Evolutionary conservation across 2,888 invertebrate species (phyloP).

Genomic region (Drosophila recens): DNA sequence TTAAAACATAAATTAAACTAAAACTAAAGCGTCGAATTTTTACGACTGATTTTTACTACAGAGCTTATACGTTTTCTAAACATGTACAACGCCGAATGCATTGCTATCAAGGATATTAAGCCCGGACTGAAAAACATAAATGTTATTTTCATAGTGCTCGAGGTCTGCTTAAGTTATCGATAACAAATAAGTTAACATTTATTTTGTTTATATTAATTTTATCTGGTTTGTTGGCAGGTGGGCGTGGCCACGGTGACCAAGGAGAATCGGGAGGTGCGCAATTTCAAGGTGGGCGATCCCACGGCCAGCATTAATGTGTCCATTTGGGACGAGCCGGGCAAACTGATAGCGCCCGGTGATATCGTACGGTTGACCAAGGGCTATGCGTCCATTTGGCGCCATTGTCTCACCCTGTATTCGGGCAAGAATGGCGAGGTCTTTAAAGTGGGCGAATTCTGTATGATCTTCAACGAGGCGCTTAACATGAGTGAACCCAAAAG

Average conservation of each 20-base stretch:
- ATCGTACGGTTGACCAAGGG: slow-evolving; percentile 95
- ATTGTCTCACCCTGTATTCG: slow-evolving; percentile 95
- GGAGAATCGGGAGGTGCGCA: slow-evolving; percentile 97
- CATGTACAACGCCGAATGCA: slow-evolving; percentile 83
- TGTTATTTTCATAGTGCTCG: slow-evolving; percentile 96
- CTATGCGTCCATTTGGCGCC: slow-evolving; percentile 95
- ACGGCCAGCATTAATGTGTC: slow-evolving; percentile 94
- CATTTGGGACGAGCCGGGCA: slow-evolving; percentile 98
- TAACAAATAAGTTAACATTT: too few species aligned
- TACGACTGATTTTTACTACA: not conserved
- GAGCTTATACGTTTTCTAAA: not conserved
- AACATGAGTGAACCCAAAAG: slow-evolving; percentile 97
- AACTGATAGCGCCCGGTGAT: slow-evolving; percentile 94
- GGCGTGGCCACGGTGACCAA: slow-evolving; percentile 95
- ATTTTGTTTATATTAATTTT: slow-evolving; percentile 8
- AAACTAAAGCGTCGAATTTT: not conserved
- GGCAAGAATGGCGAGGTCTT: slow-evolving; percentile 97
- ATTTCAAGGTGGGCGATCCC: slow-evolving; percentile 96
- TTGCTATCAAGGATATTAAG: slow-evolving; percentile 89
- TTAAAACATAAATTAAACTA: slow-evolving; percentile 18
- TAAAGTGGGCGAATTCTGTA: slow-evolving; percentile 97
- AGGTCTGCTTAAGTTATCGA: slow-evolving; percentile 83
- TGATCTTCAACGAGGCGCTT: slow-evolving; percentile 95
- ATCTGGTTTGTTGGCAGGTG: slow-evolving; percentile 85
- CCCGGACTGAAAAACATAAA: slow-evolving; percentile 96